Conservation (phyloP, 2,113 vertebrate genomes). For the Peromyscus maniculatus region DNA sequence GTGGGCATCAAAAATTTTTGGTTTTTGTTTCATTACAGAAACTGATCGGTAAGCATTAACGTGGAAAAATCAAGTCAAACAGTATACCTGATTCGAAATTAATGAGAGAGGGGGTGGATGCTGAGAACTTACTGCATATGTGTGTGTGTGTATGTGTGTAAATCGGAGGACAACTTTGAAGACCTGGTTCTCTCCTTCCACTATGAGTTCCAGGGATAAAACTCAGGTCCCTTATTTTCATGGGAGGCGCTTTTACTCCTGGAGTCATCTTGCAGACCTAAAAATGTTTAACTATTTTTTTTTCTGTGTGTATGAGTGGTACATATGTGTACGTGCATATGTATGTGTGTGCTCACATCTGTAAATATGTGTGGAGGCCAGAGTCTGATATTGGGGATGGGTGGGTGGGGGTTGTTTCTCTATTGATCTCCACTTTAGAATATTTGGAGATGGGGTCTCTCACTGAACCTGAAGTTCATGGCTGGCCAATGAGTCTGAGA, state of each 20-base stretch:
- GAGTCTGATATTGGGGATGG: neutral
- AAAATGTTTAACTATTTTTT: neutral
- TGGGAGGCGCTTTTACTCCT: neutral
- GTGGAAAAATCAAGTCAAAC: neutral
- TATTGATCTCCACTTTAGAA: no score
- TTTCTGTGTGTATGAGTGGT: neutral
- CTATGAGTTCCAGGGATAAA: neutral
- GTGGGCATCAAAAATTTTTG: neutral
- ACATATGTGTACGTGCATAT: no score
- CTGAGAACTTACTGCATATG: neutral
- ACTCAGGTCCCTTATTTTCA: neutral
- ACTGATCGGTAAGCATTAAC: neutral
- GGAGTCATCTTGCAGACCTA: neutral
- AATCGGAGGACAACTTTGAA: neutral
- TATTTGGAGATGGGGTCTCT: neutral
- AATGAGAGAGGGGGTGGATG: neutral
- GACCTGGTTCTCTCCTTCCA: neutral
- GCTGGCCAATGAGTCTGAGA: neutral
- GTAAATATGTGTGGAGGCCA: no score
- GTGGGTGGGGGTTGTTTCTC: neutral
- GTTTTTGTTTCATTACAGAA: neutral
- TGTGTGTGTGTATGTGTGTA: neutral
- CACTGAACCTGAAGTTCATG: neutral
- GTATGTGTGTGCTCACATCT: neutral
- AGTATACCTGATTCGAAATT: neutral